phyloP scores from a whole-genome alignment of 2,888 invertebrate genomes.

The Drosophila buzzatii region DNA sequence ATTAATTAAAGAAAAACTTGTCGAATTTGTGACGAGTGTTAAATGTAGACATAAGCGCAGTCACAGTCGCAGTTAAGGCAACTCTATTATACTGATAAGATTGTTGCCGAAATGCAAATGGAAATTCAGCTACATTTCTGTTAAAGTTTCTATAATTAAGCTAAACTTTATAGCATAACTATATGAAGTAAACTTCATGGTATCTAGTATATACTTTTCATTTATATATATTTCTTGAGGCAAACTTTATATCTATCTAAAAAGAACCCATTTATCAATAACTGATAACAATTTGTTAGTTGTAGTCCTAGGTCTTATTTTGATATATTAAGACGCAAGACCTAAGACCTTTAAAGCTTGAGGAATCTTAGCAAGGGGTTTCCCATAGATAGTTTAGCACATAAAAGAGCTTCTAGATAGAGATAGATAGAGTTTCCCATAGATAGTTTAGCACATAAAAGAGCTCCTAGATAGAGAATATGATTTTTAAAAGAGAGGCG shows the following conservation, averaged over 20 bases:
- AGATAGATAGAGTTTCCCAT: not conserved
- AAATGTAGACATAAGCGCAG: slow-evolving; percentile 1
- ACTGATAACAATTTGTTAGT: slow-evolving; percentile 9
- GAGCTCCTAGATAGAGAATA: too few species aligned
- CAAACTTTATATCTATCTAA: not conserved
- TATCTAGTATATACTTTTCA: not conserved
- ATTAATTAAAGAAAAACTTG: slow-evolving; percentile 45
- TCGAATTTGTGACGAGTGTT: slow-evolving; percentile 3
- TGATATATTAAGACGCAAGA: not conserved
- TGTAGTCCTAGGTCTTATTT: not conserved
- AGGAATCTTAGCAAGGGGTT: not conserved
- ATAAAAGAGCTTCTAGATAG: not conserved
- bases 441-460: not conserved
- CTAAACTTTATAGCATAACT: not conserved
- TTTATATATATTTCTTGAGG: too few species aligned
- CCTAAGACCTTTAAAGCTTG: not conserved
- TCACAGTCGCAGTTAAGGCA: not conserved
- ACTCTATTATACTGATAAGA: slow-evolving; percentile 36
- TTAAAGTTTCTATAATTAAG: not conserved
- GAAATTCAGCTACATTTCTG: not conserved
- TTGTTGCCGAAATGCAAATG: not conserved
- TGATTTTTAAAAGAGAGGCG: too few species aligned
- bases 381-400: not conserved
- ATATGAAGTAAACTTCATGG: not conserved
- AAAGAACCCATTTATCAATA: not conserved